phyloP scores from a whole-genome alignment of 2,888 invertebrate species.

The Nephrotoma flavescens region DNA sequence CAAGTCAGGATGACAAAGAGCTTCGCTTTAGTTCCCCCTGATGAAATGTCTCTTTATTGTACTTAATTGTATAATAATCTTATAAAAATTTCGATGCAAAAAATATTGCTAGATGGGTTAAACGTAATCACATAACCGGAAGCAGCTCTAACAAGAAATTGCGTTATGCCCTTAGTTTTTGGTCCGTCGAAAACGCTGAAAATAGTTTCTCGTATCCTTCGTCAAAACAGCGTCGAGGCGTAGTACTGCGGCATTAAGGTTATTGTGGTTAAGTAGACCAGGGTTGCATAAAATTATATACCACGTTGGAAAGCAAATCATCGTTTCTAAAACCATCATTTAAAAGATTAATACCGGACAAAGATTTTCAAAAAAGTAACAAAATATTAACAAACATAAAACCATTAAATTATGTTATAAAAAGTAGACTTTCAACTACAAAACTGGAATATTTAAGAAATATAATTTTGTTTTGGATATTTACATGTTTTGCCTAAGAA shows the following conservation, averaged over 20 bases:
- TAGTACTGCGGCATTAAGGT: not conserved
- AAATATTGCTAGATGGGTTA: not conserved
- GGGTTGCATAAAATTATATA: not conserved
- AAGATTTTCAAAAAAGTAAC: too few species aligned
- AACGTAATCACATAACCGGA: not conserved
- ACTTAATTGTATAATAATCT: too few species aligned
- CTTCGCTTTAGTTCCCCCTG: not conserved
- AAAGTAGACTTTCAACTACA: too few species aligned
- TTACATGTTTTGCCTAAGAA: too few species aligned
- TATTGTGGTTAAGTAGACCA: not conserved
- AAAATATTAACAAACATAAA: too few species aligned
- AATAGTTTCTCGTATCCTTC: not conserved
- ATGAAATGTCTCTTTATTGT: too few species aligned
- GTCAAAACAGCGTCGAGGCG: not conserved
- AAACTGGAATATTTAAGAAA: too few species aligned
- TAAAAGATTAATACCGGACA: too few species aligned
- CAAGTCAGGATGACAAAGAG: not conserved
- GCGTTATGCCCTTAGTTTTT: not conserved
- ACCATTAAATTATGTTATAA: too few species aligned
- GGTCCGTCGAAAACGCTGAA: not conserved
- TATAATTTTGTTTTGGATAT: too few species aligned
- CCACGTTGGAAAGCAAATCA: not conserved
- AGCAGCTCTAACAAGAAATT: too few species aligned
- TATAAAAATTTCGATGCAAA: not conserved
- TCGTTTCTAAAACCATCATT: not conserved